These are phyloP conservation scores for Tenrec ecaudatus DNA, from an alignment of 2,113 vertebrate genomes.

Conservation along the genomic window DNA sequence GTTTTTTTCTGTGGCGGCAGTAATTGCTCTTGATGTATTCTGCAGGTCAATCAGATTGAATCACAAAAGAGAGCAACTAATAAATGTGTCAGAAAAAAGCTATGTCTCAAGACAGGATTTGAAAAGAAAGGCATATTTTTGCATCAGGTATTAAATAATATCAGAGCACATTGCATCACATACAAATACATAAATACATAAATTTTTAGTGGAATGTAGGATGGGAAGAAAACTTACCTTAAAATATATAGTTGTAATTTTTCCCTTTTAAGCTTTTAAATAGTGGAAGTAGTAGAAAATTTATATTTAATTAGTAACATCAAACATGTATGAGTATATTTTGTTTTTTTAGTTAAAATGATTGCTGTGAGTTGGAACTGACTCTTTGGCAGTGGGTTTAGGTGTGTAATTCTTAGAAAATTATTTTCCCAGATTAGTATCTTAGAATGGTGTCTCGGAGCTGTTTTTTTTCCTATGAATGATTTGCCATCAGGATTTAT, in stretches of 20 bases:
- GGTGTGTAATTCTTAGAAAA: neutral
- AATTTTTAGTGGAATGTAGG: conserved; percentile 28
- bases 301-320: conserved; percentile 38
- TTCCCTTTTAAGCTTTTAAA: neutral
- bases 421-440: conserved; percentile 48
- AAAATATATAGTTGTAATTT: conserved; percentile 16
- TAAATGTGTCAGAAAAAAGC: conserved; percentile 68
- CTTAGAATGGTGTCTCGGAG: conserved; percentile 23
- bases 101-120: conserved; percentile 49
- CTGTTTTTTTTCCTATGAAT: conserved; percentile 19
- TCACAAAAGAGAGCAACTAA: conserved; percentile 75
- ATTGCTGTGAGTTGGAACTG: too few species aligned
- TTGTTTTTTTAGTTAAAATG: conserved; percentile 11
- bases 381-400: neutral
- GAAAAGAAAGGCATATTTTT: conserved; percentile 55
- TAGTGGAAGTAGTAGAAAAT: neutral
- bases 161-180: conserved; percentile 37
- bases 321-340: conserved; percentile 2
- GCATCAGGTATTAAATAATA: conserved; percentile 50
- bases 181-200: neutral
- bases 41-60: conserved; percentile 79
- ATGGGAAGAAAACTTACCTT: conserved; percentile 44
- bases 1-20: conserved; percentile 74
- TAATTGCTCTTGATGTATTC: conserved; percentile 81
- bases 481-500: conserved; percentile 54